Evolutionary conservation across 1,140 invertebrate species (phyloP), one percentile per base, ranked within the genome.

Genomic region (Galleria mellonella): DNA sequence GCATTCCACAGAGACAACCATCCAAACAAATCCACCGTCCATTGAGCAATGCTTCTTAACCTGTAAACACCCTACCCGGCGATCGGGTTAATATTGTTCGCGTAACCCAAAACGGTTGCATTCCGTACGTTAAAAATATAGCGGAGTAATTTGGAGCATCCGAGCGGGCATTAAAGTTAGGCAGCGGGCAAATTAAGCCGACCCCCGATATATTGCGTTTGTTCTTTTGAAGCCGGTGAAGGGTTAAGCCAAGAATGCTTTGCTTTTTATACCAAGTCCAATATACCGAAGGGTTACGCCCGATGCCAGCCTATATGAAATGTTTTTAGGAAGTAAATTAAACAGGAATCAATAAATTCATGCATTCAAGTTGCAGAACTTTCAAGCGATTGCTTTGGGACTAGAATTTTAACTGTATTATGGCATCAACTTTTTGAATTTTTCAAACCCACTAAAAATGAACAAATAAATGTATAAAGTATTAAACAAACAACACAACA

Each of bases 181-280:
- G 72, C 68, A 68, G 69, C 17, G 62, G 61, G 65, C 75, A 82
- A 84, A 84, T 84, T 79, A 84, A 76, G 76, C 77, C 71, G 58
- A 62, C 59, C 75, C 77, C 72, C 75, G 63, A 83, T 82, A 85
- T 85, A 85, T 85, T 85, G 82, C 76, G 72, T 85, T 85, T 85
- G 82, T 85, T 85, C 82, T 85, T 85, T 85, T 85, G 78, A 84
- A 71, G 74, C 74, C 63, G 63, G 62, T 77, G 73, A 87, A 87
- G 83, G 85, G 85, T 87, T 87, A 75, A 77, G 83, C 71, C 77
- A 86, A 87, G 85, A 86, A 86, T 86, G 83, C 83, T 81, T 79
- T 76, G 83, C 77, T 86, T 87, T 86, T 87, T 86, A 85, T 81
- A 75, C 56, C 53, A 65, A 67, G 58, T 70, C 69, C 67, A 79